These are phyloP conservation scores for Eupithecia exiguata DNA, from an alignment of 2,888 invertebrate species.

Conservation along the genomic window DNA sequence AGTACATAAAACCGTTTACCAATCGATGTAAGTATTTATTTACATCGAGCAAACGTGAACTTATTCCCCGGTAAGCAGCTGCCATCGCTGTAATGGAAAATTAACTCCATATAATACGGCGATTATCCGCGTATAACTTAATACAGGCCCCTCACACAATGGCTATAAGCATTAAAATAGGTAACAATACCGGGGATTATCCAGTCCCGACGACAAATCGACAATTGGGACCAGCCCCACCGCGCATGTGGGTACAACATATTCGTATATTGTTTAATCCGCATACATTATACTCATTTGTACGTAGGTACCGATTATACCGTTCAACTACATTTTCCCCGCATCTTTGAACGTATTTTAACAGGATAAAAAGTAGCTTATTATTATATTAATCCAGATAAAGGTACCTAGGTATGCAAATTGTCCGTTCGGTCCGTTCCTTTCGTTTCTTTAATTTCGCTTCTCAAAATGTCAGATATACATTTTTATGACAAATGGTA, in stretches of 20 bases:
- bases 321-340: background rate
- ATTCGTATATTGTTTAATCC: conserved; percentile 45
- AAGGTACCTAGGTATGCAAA: background rate
- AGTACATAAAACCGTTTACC: conserved; percentile 4
- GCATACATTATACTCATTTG: conserved; percentile 22
- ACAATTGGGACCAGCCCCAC: conserved; percentile 31
- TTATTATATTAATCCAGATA: background rate
- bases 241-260: conserved; percentile 62
- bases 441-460: background rate
- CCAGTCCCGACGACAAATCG: conserved; percentile 59
- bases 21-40: conserved; percentile 22
- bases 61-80: conserved; percentile 66
- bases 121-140: conserved; percentile 83
- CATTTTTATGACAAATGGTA: background rate
- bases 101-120: conserved; percentile 80
- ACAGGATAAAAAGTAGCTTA: background rate
- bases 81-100: conserved; percentile 76
- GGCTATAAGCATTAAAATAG: conserved; percentile 81
- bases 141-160: conserved; percentile 78
- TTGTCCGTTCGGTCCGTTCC: background rate
- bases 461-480: background rate
- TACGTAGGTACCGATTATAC: background rate
- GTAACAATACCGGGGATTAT: conserved; percentile 80
- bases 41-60: conserved; percentile 25
- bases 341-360: background rate